These are phyloP conservation scores for Crotalus tigris DNA, from an alignment of 2,113 vertebrate genomes.

Conservation along the genomic window DNA sequence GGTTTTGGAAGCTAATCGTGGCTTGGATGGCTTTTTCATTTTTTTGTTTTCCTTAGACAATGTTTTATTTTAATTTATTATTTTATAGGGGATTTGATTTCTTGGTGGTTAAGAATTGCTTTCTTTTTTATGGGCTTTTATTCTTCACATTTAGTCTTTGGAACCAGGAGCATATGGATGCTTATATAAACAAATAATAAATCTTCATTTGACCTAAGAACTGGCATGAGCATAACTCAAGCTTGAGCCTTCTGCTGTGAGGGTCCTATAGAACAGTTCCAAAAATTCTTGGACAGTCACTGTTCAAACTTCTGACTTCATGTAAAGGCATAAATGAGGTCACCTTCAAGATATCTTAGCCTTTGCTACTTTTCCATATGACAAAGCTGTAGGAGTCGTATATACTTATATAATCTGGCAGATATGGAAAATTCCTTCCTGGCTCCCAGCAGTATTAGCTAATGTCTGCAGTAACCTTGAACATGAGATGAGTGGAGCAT, in stretches of 20 bases:
- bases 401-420: background rate
- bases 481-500: background rate
- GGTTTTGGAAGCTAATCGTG: background rate
- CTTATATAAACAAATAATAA: background rate
- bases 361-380: background rate
- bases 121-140: background rate
- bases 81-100: background rate
- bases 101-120: background rate
- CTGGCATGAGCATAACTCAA: background rate
- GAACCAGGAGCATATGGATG: background rate
- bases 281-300: background rate
- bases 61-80: background rate
- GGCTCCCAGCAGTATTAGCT: background rate
- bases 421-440: background rate
- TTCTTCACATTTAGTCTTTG: background rate
- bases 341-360: background rate
- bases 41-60: background rate
- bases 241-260: background rate
- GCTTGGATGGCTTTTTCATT: background rate
- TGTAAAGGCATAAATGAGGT: background rate
- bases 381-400: background rate
- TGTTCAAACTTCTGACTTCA: background rate
- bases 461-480: background rate
- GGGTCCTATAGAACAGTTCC: background rate
- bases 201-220: background rate